A percentile compares a stretch with the other conserved stretches of the same genome.
Evolutionary conservation across 1,140 invertebrate species (phyloP).

Genomic region (Diuraphis noxia): DNA sequence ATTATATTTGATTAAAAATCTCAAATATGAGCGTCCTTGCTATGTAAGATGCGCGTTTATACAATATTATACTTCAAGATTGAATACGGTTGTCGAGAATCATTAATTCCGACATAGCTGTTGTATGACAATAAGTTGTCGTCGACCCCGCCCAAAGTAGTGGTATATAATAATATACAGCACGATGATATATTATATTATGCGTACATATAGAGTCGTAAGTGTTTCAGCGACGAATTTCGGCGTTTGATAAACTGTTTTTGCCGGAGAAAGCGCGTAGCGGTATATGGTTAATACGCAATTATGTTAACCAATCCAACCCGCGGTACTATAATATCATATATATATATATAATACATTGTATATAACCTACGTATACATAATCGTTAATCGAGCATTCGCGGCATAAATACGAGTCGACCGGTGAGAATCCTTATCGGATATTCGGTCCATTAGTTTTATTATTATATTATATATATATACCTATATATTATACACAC

Average conservation of each 20-base stretch:
- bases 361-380: not conserved
- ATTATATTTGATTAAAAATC: not conserved
- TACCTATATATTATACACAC: not conserved
- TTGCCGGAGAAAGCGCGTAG: not conserved
- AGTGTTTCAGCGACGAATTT: constrained; percentile 14
- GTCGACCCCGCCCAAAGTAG: not conserved
- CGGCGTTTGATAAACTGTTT: not conserved
- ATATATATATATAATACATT: not conserved
- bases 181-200: not conserved
- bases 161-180: not conserved
- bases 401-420: not conserved
- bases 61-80: not conserved
- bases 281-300: not conserved
- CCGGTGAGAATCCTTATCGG: constrained; percentile 51
- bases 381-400: constrained; percentile 38
- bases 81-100: not conserved
- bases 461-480: constrained; percentile 21
- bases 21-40: not conserved
- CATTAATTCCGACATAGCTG: not conserved
- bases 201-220: not conserved
- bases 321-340: not conserved
- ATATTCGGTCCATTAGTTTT: constrained; percentile 53
- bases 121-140: not conserved
- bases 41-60: not conserved
- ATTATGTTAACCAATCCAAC: constrained; percentile 17